These are phyloP conservation scores for Dermatophagoides farinae DNA, from an alignment of 1,140 invertebrate species.

Conservation along the genomic window DNA sequence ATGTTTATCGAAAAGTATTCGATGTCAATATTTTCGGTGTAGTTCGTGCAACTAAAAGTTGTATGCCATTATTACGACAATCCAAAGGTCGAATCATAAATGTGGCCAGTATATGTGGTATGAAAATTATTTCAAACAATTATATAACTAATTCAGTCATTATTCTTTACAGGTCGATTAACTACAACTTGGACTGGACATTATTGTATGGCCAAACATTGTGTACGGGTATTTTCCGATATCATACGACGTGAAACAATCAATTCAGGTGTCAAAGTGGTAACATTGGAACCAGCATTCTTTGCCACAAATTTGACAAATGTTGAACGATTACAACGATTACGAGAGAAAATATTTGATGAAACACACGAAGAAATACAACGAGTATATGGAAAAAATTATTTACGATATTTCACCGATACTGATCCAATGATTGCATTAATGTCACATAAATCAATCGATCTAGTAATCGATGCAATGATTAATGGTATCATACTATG, in stretches of 20 bases:
- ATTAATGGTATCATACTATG: conserved; percentile 22
- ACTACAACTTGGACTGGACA: conserved; percentile 26
- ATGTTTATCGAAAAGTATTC: conserved; percentile 21
- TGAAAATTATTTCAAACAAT: no score
- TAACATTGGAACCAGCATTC: conserved; percentile 30
- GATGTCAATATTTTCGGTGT: conserved; percentile 46
- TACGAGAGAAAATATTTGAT: background rate
- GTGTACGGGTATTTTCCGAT: conserved; percentile 31
- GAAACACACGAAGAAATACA: background rate
- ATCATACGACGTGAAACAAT: conserved; percentile 32
- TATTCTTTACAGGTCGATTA: conserved; percentile 2
- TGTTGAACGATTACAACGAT: conserved; percentile 11
- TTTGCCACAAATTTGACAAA: conserved; percentile 28
- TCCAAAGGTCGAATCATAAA: conserved; percentile 34
- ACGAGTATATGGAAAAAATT: background rate
- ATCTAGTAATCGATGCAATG: conserved; percentile 25
- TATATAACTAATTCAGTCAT: no score
- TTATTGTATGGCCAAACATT: conserved; percentile 34
- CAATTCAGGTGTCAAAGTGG: conserved; percentile 31
- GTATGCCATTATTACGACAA: conserved; percentile 47
- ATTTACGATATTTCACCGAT: no score
- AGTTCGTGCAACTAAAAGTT: conserved; percentile 33
- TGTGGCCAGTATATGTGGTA: conserved; percentile 28
- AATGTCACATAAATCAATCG: conserved; percentile 12
- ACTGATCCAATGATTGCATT: background rate